Evolutionary conservation across 2,797 vertebrate species (phyloP).

Genomic region (Morelia viridis): DNA sequence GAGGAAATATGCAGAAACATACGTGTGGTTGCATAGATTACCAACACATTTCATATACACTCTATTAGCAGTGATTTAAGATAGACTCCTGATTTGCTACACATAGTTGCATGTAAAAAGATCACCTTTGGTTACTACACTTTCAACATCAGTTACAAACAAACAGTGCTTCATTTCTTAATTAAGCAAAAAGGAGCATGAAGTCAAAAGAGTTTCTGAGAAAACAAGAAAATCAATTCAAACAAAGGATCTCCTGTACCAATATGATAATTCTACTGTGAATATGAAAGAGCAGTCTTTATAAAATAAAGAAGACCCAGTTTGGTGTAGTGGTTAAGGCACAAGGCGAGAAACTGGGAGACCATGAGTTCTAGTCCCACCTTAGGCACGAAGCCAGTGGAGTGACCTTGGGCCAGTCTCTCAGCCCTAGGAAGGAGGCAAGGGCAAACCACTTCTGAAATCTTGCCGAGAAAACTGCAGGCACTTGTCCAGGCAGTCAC

Average conservation of each 20-base stretch:
- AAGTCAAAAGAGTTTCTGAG: conserved; percentile 13
- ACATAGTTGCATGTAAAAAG: neutral
- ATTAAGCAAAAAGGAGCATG: neutral
- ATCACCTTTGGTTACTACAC: neutral
- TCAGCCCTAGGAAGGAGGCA: neutral
- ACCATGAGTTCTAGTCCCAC: neutral
- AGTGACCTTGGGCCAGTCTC: neutral
- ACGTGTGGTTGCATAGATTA: neutral
- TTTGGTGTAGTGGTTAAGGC: neutral
- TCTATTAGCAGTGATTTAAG: neutral
- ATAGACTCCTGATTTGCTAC: neutral
- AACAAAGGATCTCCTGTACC: neutral
- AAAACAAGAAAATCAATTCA: neutral
- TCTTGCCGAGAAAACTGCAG: neutral
- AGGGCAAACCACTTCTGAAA: neutral
- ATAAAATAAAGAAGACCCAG: neutral
- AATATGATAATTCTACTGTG: neutral
- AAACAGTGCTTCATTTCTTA: neutral
- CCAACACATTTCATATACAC: neutral
- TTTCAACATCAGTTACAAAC: neutral
- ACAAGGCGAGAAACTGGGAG: neutral
- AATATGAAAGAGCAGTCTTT: neutral
- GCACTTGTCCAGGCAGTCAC: neutral
- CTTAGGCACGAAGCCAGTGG: neutral
- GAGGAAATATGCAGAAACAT: neutral